phyloP scores from a whole-genome alignment of 2,888 invertebrate species.

The Amblyjoppa proteus region DNA sequence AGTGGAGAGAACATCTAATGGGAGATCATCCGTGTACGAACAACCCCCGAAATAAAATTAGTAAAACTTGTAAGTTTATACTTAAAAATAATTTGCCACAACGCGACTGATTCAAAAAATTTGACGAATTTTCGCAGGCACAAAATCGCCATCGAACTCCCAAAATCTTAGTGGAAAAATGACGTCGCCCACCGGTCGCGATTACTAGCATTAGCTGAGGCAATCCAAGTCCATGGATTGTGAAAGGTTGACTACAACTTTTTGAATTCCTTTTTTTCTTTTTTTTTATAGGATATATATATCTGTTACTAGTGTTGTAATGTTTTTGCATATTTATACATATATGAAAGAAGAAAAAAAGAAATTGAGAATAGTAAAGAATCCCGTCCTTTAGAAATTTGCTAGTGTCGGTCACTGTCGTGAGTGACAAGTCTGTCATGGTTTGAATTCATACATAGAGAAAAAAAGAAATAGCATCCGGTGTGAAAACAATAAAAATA shows the following conservation, averaged over 20 bases:
- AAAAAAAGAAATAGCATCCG: conserved; percentile 21
- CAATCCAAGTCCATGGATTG: conserved; percentile 67
- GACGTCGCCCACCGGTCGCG: conserved; percentile 81
- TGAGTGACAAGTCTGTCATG: conserved; percentile 58
- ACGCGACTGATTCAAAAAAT: neutral
- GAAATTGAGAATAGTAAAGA: conserved; percentile 59
- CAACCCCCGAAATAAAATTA: conserved; percentile 81
- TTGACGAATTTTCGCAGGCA: conserved; percentile 74
- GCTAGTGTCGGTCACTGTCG: conserved; percentile 55
- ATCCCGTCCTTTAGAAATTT: conserved; percentile 78
- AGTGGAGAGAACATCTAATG: conserved; percentile 94
- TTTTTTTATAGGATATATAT: conserved; percentile 76
- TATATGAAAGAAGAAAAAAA: conserved; percentile 72
- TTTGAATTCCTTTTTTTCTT: conserved; percentile 71
- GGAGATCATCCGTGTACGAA: conserved; percentile 86
- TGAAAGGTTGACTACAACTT: conserved; percentile 53
- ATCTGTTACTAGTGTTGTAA: conserved; percentile 76
- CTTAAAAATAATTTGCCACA: neutral
- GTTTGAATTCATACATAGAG: conserved; percentile 51
- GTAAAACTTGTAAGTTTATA: conserved; percentile 78
- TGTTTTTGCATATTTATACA: conserved; percentile 79
- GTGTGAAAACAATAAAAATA: conserved; percentile 18
- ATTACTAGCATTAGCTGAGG: conserved; percentile 78
- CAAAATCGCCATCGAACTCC: conserved; percentile 82
- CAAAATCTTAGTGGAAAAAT: conserved; percentile 81